Base-by-base conservation (phyloP, 2,888 invertebrate species). In the Oligia latruncula region DNA sequence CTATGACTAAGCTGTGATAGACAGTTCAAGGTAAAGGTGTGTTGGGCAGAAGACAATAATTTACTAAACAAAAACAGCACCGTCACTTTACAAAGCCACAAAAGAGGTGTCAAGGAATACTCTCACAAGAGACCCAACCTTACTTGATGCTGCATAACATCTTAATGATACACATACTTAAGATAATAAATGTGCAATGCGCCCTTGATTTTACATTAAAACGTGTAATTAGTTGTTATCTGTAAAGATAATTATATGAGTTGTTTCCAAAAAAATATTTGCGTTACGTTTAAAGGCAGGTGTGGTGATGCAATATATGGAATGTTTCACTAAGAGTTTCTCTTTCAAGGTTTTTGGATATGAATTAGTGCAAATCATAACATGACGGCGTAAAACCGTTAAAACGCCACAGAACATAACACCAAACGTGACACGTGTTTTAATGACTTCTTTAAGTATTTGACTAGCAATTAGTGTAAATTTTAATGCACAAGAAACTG, bases 311-410 rank as follows among this genome's bases (percentile, higher is more conserved):
- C 58, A 82, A 82, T 72, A 6, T 72, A 58, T 43, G 40, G 72
- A 52, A 71, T 40, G 29, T 73, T 73, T 73, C 20, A 71, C 71
- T 70, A 15, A 55, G 15, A 66, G 70, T 71, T 75, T 78, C 43
- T 67, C 62, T 80, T 78, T 85, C 81, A 88, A 88, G 77, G 85
- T 68, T 81, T 80, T 81, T 74, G 15, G 60, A 68, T 68, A 78
- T 74, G 46, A 70, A 83, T 87, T 17, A 70, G 67, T 65, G 73
- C 64, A 82, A 78, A 82, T 84, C 49, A 67, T 79, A 74, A 68
- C 23, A 40, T 66, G 65, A 62, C 74, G 35, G 35, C 66, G 66
- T 64, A 73, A 40, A 78, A 67, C 35, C 35, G 67, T 71, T 80
- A 66, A 67, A 85, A 85, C 20, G 40, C 62, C 62, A 40, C 55